These are phyloP conservation scores for Griposia aprilina DNA, from an alignment of 2,888 invertebrate genomes.

Conservation along the genomic window DNA sequence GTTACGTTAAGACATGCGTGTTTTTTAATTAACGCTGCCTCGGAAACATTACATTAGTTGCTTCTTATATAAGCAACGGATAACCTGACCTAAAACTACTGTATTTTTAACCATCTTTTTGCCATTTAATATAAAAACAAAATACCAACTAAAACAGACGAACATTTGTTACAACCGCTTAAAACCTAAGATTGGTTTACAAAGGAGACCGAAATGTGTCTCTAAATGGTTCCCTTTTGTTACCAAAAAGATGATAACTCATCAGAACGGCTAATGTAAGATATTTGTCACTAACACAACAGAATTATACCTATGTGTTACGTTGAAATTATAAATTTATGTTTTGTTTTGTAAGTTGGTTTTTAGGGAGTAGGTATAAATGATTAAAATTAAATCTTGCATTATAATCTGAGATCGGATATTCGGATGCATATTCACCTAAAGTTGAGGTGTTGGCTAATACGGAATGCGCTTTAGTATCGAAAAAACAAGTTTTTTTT, in stretches of 20 bases:
- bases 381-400: neutral
- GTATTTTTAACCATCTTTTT: neutral
- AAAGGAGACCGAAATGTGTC: slow-evolving; percentile 58
- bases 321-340: slow-evolving; percentile 51
- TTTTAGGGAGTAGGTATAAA: neutral
- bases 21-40: no score
- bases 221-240: slow-evolving; percentile 58
- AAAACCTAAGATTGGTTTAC: slow-evolving; percentile 45
- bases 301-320: slow-evolving; percentile 13
- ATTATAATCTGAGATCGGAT: no score
- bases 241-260: slow-evolving; percentile 58
- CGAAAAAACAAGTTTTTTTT: no score
- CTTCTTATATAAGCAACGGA: no score
- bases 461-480: no score
- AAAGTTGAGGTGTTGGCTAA: no score
- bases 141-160: neutral
- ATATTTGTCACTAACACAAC: slow-evolving; percentile 59
- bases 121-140: neutral
- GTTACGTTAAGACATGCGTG: no score
- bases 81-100: no score
- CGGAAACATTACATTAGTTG: no score
- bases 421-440: no score
- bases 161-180: slow-evolving; percentile 23
- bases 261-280: slow-evolving; percentile 56
- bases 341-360: slow-evolving; percentile 1